Conservation (phyloP, 2,888 invertebrate genomes). For the Apocheima hispidaria region DNA sequence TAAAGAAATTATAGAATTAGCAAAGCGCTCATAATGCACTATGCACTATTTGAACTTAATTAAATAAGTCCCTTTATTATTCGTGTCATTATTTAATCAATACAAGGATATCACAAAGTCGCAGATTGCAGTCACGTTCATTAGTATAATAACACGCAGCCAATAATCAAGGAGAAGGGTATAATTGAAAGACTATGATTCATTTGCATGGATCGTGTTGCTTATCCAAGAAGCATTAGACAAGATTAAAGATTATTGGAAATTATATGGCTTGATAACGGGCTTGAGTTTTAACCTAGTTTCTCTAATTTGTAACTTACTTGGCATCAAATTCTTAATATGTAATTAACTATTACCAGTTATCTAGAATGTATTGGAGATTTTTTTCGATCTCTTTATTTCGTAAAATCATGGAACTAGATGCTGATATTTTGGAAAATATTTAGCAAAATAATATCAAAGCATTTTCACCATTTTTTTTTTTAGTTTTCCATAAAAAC, state of each 20-base stretch:
- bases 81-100: slow-evolving; percentile 12
- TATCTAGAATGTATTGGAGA: too few species aligned
- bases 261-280: slow-evolving; percentile 3
- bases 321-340: neutral
- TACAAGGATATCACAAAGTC: slow-evolving; percentile 4
- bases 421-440: neutral
- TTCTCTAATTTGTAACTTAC: neutral
- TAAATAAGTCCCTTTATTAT: too few species aligned
- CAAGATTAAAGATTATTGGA: slow-evolving; percentile 10
- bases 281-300: slow-evolving; percentile 9
- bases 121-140: slow-evolving; percentile 37
- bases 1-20: too few species aligned
- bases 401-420: too few species aligned
- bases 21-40: too few species aligned
- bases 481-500: neutral
- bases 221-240: slow-evolving; percentile 30
- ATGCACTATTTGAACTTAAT: too few species aligned
- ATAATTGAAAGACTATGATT: slow-evolving; percentile 52
- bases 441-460: neutral
- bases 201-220: slow-evolving; percentile 49
- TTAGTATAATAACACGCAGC: slow-evolving; percentile 57
- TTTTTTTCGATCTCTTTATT: too few species aligned
- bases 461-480: neutral
- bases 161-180: slow-evolving; percentile 51
- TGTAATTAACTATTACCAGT: too few species aligned